Base-by-base conservation (phyloP, 2,797 vertebrate genomes). In the Momotus momota region DNA sequence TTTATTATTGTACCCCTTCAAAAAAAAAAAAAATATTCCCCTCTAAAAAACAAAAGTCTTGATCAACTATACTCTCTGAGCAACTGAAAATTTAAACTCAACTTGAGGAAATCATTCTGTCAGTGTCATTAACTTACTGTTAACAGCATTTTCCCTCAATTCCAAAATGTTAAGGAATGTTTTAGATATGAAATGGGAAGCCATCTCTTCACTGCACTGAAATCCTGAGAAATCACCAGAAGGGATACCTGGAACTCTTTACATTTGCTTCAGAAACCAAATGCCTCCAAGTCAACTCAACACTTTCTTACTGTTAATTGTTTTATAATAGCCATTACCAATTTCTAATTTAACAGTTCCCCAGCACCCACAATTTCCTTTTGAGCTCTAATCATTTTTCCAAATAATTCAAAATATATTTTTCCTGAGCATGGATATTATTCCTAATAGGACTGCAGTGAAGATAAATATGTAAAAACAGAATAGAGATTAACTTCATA, bases 271-370 rank as follows among this genome's bases (percentile, higher is more conserved):
- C 73, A 81, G 73, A 92, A 87, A 49, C 5, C 26, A 81, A 93
- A 70, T 26, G 65, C 65, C 71, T 89, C 66, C 62, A 85, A 85
- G 67, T n/a, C 45, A 89, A 41, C 14, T 77, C 55, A 14, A 35
- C 35, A 20, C 52, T 66, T 91, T 90, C 57, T 60, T 61, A 88
- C 57, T 78, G 65, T 54, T 86, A 90, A 88, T 84, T 94, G 57
- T 86, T 90, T 89, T 69, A 41, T 69, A 91, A 88, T 49, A 91
- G 31, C 61, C 82, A 72, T 91, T 83, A 94, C 66, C 61, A 91
- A 89, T 80, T 91, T 60, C 92, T 78, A 83, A 91, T 88, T 91
- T 93, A 91, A 93, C 57, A 94, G 75, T 54, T 94, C n/a, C 57
- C 75, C 38, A 77, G 52, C 15, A 81, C 31, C 31, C 72, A 71